Conservation (phyloP, 2,797 vertebrate genomes). For the Pipistrellus kuhlii region DNA sequence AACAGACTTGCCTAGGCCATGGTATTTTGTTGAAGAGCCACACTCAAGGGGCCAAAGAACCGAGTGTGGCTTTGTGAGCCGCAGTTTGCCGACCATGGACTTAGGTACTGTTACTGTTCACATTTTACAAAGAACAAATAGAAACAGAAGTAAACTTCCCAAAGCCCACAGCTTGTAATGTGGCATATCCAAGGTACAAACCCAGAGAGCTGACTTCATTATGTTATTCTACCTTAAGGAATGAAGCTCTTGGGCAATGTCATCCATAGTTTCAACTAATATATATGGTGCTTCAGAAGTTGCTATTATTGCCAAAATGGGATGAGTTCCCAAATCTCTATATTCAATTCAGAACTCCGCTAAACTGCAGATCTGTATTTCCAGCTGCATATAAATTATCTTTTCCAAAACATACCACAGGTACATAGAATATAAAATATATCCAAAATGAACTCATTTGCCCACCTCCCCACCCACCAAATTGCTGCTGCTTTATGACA, state of each 20-base stretch:
- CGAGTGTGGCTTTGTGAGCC: too few relatives aligned
- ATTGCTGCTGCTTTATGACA: conserved; percentile 34
- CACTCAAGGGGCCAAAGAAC: too few relatives aligned
- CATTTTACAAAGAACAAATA: not conserved
- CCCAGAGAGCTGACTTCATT: not conserved
- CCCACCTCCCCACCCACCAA: not conserved
- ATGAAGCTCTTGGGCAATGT: not conserved
- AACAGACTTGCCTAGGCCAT: too few relatives aligned
- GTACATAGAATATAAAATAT: conserved; percentile 27
- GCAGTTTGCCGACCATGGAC: not conserved
- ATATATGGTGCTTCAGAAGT: not conserved
- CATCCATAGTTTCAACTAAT: not conserved
- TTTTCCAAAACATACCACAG: not conserved
- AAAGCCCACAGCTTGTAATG: not conserved
- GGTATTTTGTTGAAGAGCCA: too few relatives aligned
- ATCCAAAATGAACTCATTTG: conserved; percentile 17
- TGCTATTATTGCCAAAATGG: conserved; percentile 16
- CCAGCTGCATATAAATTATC: not conserved
- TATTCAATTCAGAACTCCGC: not conserved
- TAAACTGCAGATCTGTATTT: conserved; percentile 37
- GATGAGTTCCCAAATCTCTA: not conserved
- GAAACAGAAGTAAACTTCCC: not conserved
- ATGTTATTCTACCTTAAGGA: not conserved
- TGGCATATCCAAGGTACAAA: not conserved
- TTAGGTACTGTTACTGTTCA: not conserved